These are phyloP conservation scores for Drosophila dives DNA, from an alignment of 2,888 invertebrate genomes.

Conservation along the genomic window DNA sequence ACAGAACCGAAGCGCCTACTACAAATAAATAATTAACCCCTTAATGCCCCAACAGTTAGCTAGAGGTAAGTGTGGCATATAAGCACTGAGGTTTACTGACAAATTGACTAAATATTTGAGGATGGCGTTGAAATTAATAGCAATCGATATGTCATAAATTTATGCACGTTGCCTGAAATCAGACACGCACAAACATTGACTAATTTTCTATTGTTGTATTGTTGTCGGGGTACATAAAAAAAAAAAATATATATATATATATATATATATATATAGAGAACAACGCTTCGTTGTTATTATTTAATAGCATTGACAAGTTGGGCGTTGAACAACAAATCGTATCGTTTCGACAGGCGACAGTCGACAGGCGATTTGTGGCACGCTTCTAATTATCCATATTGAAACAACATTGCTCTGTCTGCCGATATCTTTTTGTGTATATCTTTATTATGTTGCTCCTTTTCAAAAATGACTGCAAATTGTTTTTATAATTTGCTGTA, in stretches of 20 bases:
- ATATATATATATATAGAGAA: background rate
- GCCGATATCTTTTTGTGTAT: slow-evolving; percentile 26
- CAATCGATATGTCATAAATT: slow-evolving; percentile 78
- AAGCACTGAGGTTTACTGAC: slow-evolving; percentile 58
- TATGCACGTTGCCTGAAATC: slow-evolving; percentile 61
- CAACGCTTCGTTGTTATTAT: slow-evolving; percentile 46
- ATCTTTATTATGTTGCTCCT: slow-evolving; percentile 32
- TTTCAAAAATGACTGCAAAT: slow-evolving; percentile 60
- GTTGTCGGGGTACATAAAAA: slow-evolving; percentile 1
- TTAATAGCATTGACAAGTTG: slow-evolving; percentile 66
- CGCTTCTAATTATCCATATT: slow-evolving; percentile 59
- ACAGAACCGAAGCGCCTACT: slow-evolving; percentile 21
- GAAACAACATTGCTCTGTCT: slow-evolving; percentile 20
- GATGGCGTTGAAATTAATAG: slow-evolving; percentile 73
- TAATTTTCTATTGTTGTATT: slow-evolving; percentile 3
- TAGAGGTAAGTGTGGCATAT: slow-evolving; percentile 6
- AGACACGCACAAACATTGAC: slow-evolving; percentile 64
- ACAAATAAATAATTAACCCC: slow-evolving; percentile 72
- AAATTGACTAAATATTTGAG: slow-evolving; percentile 75
- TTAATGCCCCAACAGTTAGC: slow-evolving; percentile 18
- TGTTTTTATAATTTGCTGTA: slow-evolving; percentile 72
- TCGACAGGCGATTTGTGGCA: slow-evolving; percentile 24
- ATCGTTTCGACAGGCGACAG: slow-evolving; percentile 11
- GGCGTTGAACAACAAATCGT: slow-evolving; percentile 48
- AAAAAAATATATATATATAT: background rate